Evolutionary conservation across 2,888 invertebrate genomes (phyloP).

Genomic region (Macrophya alboannulata): DNA sequence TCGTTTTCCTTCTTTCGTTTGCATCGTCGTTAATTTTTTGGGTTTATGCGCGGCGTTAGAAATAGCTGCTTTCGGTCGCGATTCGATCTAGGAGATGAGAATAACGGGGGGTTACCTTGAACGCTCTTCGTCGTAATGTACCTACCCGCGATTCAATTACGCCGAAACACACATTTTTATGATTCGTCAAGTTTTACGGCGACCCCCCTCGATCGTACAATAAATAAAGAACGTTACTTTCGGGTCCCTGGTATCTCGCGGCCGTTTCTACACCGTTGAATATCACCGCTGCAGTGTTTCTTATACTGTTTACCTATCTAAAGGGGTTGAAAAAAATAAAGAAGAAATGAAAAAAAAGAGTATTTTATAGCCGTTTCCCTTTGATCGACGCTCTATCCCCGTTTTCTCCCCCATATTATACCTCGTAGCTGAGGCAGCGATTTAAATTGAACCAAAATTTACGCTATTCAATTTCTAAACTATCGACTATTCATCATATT

Average conservation of each 20-base stretch:
- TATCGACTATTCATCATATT: too few relatives aligned
- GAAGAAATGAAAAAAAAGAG: too few relatives aligned
- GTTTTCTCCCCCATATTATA: background rate
- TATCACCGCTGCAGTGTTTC: conserved; percentile 9
- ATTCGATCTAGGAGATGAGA: conserved; percentile 1
- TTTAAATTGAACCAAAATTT: background rate
- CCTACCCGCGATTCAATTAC: conserved; percentile 45
- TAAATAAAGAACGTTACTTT: conserved; percentile 21
- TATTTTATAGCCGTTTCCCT: background rate
- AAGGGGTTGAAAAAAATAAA: background rate
- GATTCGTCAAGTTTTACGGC: conserved; percentile 50
- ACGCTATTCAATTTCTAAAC: background rate
- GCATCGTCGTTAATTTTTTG: background rate
- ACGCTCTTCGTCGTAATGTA: background rate
- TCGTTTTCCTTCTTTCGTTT: background rate
- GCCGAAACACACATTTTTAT: conserved; percentile 31
- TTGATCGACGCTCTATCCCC: background rate
- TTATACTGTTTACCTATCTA: background rate
- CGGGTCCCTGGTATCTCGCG: conserved; percentile 14
- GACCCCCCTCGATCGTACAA: conserved; percentile 13
- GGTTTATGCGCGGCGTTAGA: background rate
- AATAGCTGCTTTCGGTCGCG: background rate
- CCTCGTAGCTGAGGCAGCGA: background rate
- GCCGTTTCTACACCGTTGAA: background rate
- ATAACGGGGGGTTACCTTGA: background rate